Conservation (phyloP, 2,113 vertebrate genomes). For the Seriola aureovittata region DNA sequence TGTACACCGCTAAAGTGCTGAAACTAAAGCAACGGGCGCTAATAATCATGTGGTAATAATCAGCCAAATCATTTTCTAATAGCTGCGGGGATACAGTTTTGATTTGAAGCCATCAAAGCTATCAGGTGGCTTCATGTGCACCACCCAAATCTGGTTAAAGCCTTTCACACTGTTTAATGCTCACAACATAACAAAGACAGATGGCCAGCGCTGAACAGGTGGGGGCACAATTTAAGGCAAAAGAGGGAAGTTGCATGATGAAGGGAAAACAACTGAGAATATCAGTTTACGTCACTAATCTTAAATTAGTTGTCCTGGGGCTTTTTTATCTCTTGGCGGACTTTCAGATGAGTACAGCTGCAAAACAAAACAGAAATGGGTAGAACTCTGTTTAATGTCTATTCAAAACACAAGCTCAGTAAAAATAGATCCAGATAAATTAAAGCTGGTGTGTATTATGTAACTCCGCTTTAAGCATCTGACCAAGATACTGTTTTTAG, state of each 20-base stretch:
- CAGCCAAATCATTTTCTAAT: neutral
- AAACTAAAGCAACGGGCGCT: neutral
- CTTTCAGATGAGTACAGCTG: neutral
- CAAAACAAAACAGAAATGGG: constrained; percentile 1
- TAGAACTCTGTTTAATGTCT: neutral
- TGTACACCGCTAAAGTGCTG: neutral
- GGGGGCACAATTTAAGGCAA: constrained; percentile 58
- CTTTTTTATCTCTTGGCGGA: neutral
- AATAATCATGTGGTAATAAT: neutral
- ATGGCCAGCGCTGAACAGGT: constrained; percentile 76
- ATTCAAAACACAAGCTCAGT: neutral
- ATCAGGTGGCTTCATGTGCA: constrained; percentile 62
- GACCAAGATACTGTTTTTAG: constrained; percentile 47
- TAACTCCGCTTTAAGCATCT: constrained; percentile 17
- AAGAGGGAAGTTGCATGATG: constrained; percentile 32
- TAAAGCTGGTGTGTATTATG: constrained; percentile 8
- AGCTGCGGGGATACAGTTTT: constrained; percentile 27
- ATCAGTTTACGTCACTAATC: constrained; percentile 57
- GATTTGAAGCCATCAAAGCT: constrained; percentile 52
- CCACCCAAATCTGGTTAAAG: constrained; percentile 59
- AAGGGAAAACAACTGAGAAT: constrained; percentile 36
- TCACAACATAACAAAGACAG: constrained; percentile 72
- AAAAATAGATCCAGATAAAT: constrained; percentile 47
- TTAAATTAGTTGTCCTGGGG: neutral
- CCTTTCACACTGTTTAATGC: constrained; percentile 47